Base-by-base conservation (phyloP, 2,113 vertebrate species). In the Dasyprocta punctata region DNA sequence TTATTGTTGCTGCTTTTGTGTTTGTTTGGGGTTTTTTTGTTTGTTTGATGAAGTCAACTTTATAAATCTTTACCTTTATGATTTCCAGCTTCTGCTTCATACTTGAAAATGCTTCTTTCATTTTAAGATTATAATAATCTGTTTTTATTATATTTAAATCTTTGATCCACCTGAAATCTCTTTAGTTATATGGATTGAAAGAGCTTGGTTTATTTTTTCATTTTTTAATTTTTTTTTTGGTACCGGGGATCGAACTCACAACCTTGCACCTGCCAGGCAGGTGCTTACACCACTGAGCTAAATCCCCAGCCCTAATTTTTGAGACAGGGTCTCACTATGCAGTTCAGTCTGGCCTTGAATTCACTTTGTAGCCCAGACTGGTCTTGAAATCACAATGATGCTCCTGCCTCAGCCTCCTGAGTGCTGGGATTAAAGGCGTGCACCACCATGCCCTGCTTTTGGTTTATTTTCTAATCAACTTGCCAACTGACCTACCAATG, bases 141-240 rank as follows among this genome's bases (percentile, higher is more conserved):
- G 3, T 86, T 22, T 83, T n/a, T 73, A 71, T 87, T 77, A 71
- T n/a, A 41, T 87, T 90, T 75, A 60, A 52, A 65, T 54, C 49
- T 90, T 77, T 82, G 56, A 67, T 33, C 12, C 17, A 86, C 4
- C 30, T 41, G 44, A 22, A 92, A 38, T 85, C 44, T 73, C 54
- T 89, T 86, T 90, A 61, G 36, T n/a, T 63, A 24, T 52, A 44
- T 82, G 16, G 7, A 80, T 52, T 49, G n/a, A 86, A 60, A 47
- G 61, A 78, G 56, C 63, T 96, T 80, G 54, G 24, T 71, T 95
- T 91, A 30, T 13, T 90, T 90, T 63, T n/a, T n/a, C n/a, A n/a
- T n/a, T n/a, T n/a, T n/a, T n/a, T n/a, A n/a, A n/a, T n/a, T n/a
- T n/a, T n/a, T n/a, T n/a, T n/a, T n/a, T n/a, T n/a, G n/a, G n/a